phyloP scores from a whole-genome alignment of 2,797 vertebrate species.

The Myotis planiceps region DNA sequence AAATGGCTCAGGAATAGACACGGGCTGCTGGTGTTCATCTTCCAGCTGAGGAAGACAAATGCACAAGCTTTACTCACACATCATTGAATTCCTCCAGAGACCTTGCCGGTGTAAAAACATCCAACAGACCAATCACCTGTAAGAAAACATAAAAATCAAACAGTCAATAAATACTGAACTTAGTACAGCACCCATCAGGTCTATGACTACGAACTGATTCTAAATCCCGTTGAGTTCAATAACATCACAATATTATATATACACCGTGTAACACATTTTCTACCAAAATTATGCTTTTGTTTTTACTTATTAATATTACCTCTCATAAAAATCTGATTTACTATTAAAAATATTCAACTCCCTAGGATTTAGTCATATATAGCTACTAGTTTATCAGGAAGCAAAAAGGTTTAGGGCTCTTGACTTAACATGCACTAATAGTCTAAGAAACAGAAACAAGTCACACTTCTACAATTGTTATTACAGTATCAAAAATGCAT shows the following conservation, averaged over 20 bases:
- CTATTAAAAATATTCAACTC: conserved; percentile 10
- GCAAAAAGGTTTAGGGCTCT: not conserved
- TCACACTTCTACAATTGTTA: not conserved
- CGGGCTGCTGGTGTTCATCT: not conserved
- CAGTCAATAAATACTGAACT: not conserved
- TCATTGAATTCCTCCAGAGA: conserved; percentile 96
- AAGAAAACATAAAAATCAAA: conserved; percentile 47
- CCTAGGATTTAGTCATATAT: not conserved
- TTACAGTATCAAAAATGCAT: not conserved
- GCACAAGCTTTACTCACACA: conserved; percentile 92
- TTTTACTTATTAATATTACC: not conserved
- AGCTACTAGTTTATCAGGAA: not conserved
- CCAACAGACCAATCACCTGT: conserved; percentile 97
- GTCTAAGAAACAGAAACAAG: not conserved
- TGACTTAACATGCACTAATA: not conserved
- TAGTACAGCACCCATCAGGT: not conserved
- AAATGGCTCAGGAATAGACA: not conserved
- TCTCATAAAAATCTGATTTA: not conserved
- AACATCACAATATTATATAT: not conserved
- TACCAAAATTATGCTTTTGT: not conserved
- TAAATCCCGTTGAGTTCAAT: not conserved
- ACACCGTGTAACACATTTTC: not conserved
- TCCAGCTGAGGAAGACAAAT: not conserved
- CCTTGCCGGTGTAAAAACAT: conserved; percentile 95
- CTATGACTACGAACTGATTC: not conserved